These are phyloP conservation scores for Acleris cristana DNA, from an alignment of 2,888 invertebrate genomes.

Conservation along the genomic window DNA sequence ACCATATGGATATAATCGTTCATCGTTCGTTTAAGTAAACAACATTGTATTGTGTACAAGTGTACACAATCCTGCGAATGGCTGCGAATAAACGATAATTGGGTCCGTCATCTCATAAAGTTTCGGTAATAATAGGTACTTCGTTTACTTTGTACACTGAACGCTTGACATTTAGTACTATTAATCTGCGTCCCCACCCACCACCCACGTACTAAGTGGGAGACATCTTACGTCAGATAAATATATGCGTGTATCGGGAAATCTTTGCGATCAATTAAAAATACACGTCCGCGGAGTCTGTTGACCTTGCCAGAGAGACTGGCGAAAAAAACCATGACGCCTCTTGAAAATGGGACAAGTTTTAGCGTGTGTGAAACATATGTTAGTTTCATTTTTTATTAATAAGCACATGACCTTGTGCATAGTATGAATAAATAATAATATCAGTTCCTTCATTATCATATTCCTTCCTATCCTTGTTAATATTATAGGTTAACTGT, in stretches of 20 bases:
- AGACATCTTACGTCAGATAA: constrained; percentile 16
- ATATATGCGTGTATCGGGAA: constrained; percentile 19
- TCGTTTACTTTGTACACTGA: not conserved
- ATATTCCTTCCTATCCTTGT: too few species aligned
- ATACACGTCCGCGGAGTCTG: not conserved
- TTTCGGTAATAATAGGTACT: not conserved
- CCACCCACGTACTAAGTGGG: constrained; percentile 19
- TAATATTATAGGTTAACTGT: too few species aligned
- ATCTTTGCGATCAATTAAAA: constrained; percentile 25
- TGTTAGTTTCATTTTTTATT: too few species aligned
- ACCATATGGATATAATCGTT: too few species aligned
- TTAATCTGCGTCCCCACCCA: constrained; percentile 26
- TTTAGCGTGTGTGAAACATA: not conserved
- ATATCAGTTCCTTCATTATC: too few species aligned
- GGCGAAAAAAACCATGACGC: not conserved
- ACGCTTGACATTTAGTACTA: constrained; percentile 3
- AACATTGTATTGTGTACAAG: too few species aligned
- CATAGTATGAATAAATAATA: too few species aligned
- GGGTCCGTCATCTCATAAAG: too few species aligned
- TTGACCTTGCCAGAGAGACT: constrained; percentile 19
- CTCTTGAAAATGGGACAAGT: not conserved
- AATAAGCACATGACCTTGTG: too few species aligned
- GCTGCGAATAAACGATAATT: too few species aligned
- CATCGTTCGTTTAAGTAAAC: too few species aligned
- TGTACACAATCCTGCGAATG: too few species aligned